Percentiles rank a stretch among this genome's conserved stretches.
phyloP scores from a whole-genome alignment of 2,797 vertebrate species.

The Carapus acus region DNA sequence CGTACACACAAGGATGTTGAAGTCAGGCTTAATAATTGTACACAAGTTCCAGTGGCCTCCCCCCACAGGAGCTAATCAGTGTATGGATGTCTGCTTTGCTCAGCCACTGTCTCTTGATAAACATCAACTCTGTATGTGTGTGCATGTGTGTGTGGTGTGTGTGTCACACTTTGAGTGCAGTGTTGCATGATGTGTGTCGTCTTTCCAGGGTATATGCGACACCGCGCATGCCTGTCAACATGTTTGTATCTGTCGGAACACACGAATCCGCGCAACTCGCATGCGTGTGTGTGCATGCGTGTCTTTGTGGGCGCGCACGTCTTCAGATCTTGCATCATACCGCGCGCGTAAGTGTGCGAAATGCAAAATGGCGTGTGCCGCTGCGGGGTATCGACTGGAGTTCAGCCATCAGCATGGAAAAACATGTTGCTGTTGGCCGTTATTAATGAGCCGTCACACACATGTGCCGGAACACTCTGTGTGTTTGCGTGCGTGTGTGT shows the following conservation, averaged over 20 bases:
- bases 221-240: not conserved
- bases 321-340: not conserved
- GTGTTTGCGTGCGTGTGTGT: conserved; percentile 5
- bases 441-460: conserved; percentile 48
- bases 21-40: conserved; percentile 21
- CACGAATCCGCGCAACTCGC: not conserved
- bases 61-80: conserved; percentile 48
- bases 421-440: conserved; percentile 44
- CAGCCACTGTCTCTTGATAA: conserved; percentile 26
- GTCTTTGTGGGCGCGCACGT: not conserved
- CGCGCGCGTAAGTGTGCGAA: conserved; percentile 26
- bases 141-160: conserved; percentile 4
- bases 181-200: not conserved
- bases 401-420: conserved; percentile 41
- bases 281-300: not conserved
- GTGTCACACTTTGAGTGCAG: conserved; percentile 18
- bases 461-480: conserved; percentile 31
- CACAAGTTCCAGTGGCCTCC: conserved; percentile 19
- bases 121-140: conserved; percentile 18
- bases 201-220: not conserved
- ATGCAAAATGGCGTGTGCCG: conserved; percentile 42
- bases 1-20: conserved; percentile 18
- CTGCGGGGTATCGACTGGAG: conserved; percentile 41
- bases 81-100: conserved; percentile 12
- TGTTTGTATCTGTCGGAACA: not conserved